phyloP scores from a whole-genome alignment of 2,888 invertebrate species.

The Melangyna quadrimaculata region DNA sequence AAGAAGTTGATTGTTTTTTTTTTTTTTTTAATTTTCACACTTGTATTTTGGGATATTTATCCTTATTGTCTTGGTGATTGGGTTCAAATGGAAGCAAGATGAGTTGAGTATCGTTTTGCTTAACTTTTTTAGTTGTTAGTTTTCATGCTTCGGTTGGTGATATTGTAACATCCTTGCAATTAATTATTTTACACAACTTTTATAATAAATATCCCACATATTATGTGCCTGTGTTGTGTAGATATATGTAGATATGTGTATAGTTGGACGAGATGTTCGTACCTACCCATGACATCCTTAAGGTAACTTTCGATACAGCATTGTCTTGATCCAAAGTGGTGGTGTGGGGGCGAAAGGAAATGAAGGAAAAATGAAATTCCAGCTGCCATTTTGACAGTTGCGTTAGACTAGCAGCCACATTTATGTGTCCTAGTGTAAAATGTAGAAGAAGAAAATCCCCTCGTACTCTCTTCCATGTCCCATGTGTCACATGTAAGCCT shows the following conservation, averaged over 20 bases:
- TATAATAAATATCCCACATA: constrained; percentile 46
- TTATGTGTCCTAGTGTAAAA: background rate
- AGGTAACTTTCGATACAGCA: constrained; percentile 43
- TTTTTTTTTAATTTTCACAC: background rate
- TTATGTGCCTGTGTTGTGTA: background rate
- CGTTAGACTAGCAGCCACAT: constrained; percentile 55
- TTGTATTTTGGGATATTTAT: constrained; percentile 16
- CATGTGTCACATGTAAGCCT: constrained; percentile 36
- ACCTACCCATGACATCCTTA: constrained; percentile 47
- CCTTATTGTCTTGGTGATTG: constrained; percentile 47
- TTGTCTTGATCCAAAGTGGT: background rate
- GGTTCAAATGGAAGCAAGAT: constrained; percentile 9
- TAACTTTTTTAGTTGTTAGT: background rate
- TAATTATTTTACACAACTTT: constrained; percentile 8
- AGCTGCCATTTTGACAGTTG: constrained; percentile 64
- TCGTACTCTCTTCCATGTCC: background rate
- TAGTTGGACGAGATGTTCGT: constrained; percentile 27
- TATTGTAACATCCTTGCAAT: constrained; percentile 1
- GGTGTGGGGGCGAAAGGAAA: background rate
- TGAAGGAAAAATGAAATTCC: constrained; percentile 60
- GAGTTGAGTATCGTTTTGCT: constrained; percentile 16
- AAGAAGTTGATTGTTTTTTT: background rate
- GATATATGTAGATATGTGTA: background rate
- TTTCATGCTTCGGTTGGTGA: background rate
- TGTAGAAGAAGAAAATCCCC: background rate